Evolutionary conservation across 2,888 invertebrate genomes (phyloP), one percentile per base, ranked within the genome.

Genomic region (Julus scanicus): DNA sequence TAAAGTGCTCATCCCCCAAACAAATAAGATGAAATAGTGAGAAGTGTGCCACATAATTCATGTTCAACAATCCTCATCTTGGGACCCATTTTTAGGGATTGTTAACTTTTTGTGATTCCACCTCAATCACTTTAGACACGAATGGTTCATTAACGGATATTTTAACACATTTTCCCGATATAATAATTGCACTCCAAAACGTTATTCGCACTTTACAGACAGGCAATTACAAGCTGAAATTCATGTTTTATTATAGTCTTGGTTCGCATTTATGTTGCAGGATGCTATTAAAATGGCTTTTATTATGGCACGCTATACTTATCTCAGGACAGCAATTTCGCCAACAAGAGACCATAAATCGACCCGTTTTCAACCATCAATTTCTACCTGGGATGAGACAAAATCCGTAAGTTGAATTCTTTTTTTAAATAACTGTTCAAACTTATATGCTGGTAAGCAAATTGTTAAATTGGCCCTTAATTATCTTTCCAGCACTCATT

Each of bases 401-500:
- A 9, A 85, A 85, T 85, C 85, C 85, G 85, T 85, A 85, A 85
- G 85, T 44, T 85, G 9, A 44, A 84, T 84, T 80, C 80, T 13
- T 8, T 13, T 29, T n/a, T n/a, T n/a, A n/a, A n/a, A 20, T 71
- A 29, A 20, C 29, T 71, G 71, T 71, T 71, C 2, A 71, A 29
- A 20, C 29, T 20, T 5, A 20, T 71, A 4, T 44, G 44, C 44
- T 3, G 44, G 44, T 44, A 44, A 6, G 44, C 3, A 39, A 3
- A 11, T 44, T 84, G 17, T 3, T 44, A 39, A 40, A 39, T 17
- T 39, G 84, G 17, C 37, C 5, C n/a, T 20, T 44, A 4, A n/a
- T n/a, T n/a, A n/a, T 44, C 6, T 20, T 85, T 85, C 3, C 57
- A 89, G 89, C 17, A 88, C 88, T 48, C 87, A 89, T 86, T 83